A percentile compares a stretch with the other conserved stretches of the same genome.
Evolutionary conservation across 2,113 vertebrate species (phyloP).

Genomic region (Spea bombifrons): DNA sequence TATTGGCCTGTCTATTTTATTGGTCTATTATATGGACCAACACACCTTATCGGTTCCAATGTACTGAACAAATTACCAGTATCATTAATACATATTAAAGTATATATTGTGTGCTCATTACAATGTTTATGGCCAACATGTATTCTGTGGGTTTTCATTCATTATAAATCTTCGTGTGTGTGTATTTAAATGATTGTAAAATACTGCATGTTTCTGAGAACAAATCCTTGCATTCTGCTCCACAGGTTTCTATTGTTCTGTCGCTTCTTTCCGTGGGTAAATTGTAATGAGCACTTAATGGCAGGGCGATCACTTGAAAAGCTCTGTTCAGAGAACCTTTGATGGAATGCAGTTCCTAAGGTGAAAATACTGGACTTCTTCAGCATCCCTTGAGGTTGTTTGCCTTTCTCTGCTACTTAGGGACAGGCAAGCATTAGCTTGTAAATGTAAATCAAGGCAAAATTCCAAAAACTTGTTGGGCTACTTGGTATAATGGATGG

Average conservation of each 20-base stretch:
- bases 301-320: constrained; percentile 7
- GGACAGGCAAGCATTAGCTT: constrained; percentile 25
- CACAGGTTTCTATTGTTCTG: background rate
- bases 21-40: no score
- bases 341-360: constrained; percentile 21
- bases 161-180: no score
- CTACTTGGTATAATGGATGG: constrained; percentile 35
- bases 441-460: constrained; percentile 34
- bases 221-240: constrained; percentile 1
- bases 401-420: constrained; percentile 3
- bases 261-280: constrained; percentile 7
- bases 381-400: constrained; percentile 29
- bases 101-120: no score
- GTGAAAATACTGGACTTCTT: constrained; percentile 7
- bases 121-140: no score
- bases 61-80: no score
- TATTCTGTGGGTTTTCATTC: no score
- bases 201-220: background rate
- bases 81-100: no score
- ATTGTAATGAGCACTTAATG: constrained; percentile 25
- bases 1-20: no score
- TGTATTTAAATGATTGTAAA: no score
- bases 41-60: no score
- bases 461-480: constrained; percentile 35
- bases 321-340: background rate